Conservation (phyloP, 2,888 invertebrate genomes). For the Rhagonycha lutea region DNA sequence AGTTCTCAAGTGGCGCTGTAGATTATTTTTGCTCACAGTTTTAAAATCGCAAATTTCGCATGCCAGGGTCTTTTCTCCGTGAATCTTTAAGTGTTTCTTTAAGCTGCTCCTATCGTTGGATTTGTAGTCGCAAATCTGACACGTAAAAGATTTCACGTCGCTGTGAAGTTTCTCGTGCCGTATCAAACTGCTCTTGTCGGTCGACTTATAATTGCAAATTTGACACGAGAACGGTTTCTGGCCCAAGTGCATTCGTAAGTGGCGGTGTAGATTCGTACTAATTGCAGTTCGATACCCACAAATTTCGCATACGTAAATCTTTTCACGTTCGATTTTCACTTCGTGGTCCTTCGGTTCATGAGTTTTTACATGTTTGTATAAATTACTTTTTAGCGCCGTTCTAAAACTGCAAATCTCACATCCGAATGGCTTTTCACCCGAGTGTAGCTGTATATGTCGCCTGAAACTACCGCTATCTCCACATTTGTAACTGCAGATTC, state of each 20-base stretch:
- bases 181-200: not conserved
- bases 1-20: not conserved
- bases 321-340: not conserved
- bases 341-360: not conserved
- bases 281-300: not conserved
- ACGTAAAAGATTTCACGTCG: not conserved
- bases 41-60: not conserved
- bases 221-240: not conserved
- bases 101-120: not conserved
- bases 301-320: not conserved
- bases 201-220: not conserved
- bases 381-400: not conserved
- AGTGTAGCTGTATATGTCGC: not conserved
- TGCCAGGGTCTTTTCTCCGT: not conserved
- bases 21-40: not conserved
- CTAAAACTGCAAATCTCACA: not conserved
- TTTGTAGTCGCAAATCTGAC: not conserved
- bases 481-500: not conserved
- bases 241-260: not conserved
- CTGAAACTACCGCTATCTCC: not conserved
- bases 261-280: not conserved
- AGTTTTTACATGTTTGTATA: not conserved
- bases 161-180: not conserved
- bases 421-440: not conserved
- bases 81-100: not conserved